Percentiles rank a stretch among this genome's conserved stretches.
These are phyloP conservation scores for Heliconius aoede DNA, from an alignment of 2,888 invertebrate genomes.

Conservation along the genomic window DNA sequence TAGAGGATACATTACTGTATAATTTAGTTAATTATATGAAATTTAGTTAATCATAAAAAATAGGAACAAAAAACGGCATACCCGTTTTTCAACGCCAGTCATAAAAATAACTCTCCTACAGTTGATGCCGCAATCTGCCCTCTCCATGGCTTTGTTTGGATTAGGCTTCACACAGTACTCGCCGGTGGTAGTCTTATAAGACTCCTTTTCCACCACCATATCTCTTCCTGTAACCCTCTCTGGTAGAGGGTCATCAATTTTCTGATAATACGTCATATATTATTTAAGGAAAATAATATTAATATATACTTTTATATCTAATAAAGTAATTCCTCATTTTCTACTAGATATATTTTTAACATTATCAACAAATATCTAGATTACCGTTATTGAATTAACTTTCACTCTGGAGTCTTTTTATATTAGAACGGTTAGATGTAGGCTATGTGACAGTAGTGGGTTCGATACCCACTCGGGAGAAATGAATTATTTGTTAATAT, in stretches of 20 bases:
- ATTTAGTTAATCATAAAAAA: not conserved
- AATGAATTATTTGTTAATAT: no score
- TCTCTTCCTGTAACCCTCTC: conserved; percentile 70
- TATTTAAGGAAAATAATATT: not conserved
- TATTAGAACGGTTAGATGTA: no score
- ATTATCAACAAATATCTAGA: no score
- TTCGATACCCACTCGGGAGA: no score
- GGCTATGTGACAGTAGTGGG: no score
- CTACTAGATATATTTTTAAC: no score
- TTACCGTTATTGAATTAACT: no score
- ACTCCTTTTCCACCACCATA: conserved; percentile 76
- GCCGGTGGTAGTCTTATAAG: conserved; percentile 71
- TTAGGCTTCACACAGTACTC: conserved; percentile 78
- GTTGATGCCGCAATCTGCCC: conserved; percentile 73
- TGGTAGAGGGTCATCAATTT: conserved; percentile 71
- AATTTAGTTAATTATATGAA: fast-evolving
- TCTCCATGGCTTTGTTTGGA: conserved; percentile 78
- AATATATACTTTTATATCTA: not conserved
- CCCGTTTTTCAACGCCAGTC: conserved; percentile 75
- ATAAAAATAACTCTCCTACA: conserved; percentile 71
- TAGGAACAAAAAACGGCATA: conserved; percentile 48
- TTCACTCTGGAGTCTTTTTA: no score
- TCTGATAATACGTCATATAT: conserved; percentile 52
- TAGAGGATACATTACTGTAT: not conserved
- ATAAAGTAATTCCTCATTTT: not conserved